phyloP scores from a whole-genome alignment of 2,888 invertebrate species.

The Euphydryas editha region DNA sequence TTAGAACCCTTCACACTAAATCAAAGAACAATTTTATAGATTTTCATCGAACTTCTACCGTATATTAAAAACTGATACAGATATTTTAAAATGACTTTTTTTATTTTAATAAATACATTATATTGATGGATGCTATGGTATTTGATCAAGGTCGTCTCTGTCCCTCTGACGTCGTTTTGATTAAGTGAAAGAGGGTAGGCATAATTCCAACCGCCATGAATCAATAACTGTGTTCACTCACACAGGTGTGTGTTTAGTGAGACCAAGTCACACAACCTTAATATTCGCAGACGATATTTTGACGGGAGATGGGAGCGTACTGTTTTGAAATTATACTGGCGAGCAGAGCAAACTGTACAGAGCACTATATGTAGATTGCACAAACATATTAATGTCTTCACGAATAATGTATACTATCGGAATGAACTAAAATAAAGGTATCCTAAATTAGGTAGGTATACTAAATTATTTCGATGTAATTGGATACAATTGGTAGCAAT shows the following conservation, averaged over 20 bases:
- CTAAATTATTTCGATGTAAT: constrained; percentile 29
- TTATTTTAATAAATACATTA: constrained; percentile 26
- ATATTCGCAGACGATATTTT: constrained; percentile 74
- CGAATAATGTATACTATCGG: constrained; percentile 29
- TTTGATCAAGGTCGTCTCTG: constrained; percentile 51
- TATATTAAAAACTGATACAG: background rate
- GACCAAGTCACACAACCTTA: constrained; percentile 64
- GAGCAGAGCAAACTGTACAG: constrained; percentile 33
- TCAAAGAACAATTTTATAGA: constrained; percentile 19
- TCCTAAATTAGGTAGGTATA: too few relatives aligned
- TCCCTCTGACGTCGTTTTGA: constrained; percentile 70
- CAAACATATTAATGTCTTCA: constrained; percentile 37
- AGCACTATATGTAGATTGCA: constrained; percentile 14
- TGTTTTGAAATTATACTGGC: constrained; percentile 69
- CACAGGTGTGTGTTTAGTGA: constrained; percentile 58
- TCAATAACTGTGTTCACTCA: constrained; percentile 78
- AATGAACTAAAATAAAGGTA: constrained; percentile 27
- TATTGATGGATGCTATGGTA: constrained; percentile 14
- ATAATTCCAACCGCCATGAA: constrained; percentile 77
- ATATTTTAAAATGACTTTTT: background rate
- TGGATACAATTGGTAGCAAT: too few relatives aligned
- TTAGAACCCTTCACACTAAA: constrained; percentile 28
- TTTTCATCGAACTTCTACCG: background rate
- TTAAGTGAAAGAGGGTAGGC: constrained; percentile 77
- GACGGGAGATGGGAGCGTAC: constrained; percentile 67